Evolutionary conservation across 2,888 invertebrate species (phyloP), one percentile per base, ranked within the genome.

Genomic region (Cancer borealis): DNA sequence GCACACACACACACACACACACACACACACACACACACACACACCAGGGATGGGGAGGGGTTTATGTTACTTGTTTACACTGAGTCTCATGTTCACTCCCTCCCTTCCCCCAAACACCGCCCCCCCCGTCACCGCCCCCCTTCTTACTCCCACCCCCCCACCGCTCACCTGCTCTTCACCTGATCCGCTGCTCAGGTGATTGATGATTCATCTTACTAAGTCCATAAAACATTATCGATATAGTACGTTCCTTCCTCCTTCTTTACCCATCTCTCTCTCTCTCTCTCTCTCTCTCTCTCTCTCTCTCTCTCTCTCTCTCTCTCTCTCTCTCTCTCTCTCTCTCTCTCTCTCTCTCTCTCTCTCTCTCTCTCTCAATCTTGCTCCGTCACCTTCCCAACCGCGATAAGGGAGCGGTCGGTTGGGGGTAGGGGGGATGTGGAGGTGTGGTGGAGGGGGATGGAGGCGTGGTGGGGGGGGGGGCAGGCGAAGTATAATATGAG

Each of bases 241-340:
- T 39, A 88, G 39, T 39, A 39, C 88, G 45, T 39, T 14, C 21
- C n/a, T 26, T n/a, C 12, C n/a, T 5, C 89, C 26, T 47, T 17
- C 46, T n/a, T 17, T 14, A 3, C 66, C 39, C 45, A 26, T 26
- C 21, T 6, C 73, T 21, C 91, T 60, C 60, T 91, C 49, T 49
- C 54, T 90, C 91, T 79, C 54, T n/a, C 30, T 30, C n/a, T 49
- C 17, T 49, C 91, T 45, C 60, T 47, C 47, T 47, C 45, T 17
- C 93, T 84, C 49, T 30, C 54, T 73, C 92, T 88, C 54, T n/a
- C 92, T 60, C 46, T 45, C 88, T 21, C 30, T 88, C 60, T 17
- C 66, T 30, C 60, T 60, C 87, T 87, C 49, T 88, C 87, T 60
- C 39, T 21, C 54, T 60, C 49, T 47, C 49, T 46, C 54, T 49